These are phyloP conservation scores for Myiotriccus ornatus DNA, from an alignment of 2,797 vertebrate genomes.

Conservation along the genomic window DNA sequence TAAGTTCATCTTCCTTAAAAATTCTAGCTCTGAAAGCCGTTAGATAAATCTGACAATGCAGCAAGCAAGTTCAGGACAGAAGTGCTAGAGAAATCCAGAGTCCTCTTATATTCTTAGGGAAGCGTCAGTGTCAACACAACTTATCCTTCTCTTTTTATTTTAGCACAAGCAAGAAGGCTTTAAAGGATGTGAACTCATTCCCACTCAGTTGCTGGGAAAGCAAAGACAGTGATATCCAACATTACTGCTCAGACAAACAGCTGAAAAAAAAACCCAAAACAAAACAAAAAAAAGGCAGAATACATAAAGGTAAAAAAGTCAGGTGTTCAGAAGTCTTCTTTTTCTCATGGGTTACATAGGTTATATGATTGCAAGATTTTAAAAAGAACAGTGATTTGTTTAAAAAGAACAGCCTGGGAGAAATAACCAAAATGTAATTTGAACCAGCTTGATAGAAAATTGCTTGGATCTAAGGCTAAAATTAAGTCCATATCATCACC, in stretches of 20 bases:
- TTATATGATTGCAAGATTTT: background rate
- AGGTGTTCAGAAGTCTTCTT: background rate
- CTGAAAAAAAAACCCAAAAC: background rate
- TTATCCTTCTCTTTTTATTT: background rate
- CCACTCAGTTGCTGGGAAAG: background rate
- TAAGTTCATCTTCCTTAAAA: background rate
- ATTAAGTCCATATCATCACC: background rate
- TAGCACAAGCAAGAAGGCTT: background rate
- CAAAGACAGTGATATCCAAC: background rate
- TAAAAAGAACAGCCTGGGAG: background rate
- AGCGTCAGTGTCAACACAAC: background rate
- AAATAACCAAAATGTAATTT: background rate
- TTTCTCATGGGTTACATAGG: background rate
- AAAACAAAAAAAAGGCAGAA: background rate
- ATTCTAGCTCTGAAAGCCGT: background rate
- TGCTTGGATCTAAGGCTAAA: background rate
- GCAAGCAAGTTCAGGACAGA: background rate
- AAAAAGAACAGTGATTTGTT: background rate
- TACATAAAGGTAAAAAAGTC: background rate
- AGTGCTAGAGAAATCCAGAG: background rate
- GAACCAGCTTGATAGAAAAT: background rate
- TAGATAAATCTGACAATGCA: background rate
- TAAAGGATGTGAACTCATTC: background rate
- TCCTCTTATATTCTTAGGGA: background rate
- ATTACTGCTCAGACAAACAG: background rate